Conservation (phyloP, 2,797 vertebrate species). For the Paguma larvata region DNA sequence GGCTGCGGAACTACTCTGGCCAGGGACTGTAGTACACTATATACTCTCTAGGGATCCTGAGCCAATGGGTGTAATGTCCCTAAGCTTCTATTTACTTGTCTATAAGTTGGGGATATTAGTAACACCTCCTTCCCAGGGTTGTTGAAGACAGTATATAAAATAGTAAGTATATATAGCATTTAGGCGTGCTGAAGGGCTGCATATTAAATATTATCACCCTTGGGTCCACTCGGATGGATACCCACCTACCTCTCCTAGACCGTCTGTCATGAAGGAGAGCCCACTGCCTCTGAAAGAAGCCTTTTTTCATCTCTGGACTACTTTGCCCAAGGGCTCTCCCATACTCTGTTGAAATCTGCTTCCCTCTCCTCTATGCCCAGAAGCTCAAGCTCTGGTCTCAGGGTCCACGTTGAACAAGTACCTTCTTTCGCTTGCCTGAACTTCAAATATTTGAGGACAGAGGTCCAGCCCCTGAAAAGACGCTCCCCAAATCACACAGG, state of each 20-base stretch:
- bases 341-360: background rate
- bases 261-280: background rate
- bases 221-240: background rate
- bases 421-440: background rate
- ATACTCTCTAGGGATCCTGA: background rate
- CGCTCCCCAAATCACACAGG: no score
- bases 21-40: background rate
- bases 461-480: background rate
- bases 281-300: background rate
- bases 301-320: background rate
- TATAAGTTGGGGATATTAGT: background rate
- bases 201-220: background rate
- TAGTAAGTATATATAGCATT: background rate
- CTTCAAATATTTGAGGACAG: background rate
- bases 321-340: background rate
- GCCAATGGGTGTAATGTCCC: background rate
- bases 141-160: background rate
- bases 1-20: background rate
- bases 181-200: background rate
- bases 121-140: background rate
- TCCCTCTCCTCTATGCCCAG: background rate
- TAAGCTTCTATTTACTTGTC: background rate
- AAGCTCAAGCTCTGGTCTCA: background rate
- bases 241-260: background rate
- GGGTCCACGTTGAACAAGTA: background rate